Evolutionary conservation across 2,113 vertebrate genomes (phyloP).

Genomic region (Halcyon senegalensis): DNA sequence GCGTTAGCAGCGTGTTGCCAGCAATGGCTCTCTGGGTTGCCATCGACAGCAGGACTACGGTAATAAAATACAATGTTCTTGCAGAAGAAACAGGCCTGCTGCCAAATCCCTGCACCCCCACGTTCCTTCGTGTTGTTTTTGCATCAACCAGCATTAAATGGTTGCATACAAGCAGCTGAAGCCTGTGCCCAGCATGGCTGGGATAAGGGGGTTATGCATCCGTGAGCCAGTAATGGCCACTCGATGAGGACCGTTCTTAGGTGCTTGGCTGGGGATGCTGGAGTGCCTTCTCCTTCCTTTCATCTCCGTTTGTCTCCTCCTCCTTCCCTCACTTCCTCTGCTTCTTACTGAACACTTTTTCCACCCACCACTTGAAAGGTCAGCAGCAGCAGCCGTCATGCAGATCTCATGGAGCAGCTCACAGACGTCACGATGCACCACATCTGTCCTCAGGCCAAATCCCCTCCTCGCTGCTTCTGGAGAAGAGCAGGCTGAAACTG

Average conservation of each 20-base stretch:
- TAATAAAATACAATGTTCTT: background rate
- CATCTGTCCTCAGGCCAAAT: background rate
- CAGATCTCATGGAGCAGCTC: background rate
- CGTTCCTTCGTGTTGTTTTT: fast-evolving
- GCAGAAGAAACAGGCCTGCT: background rate
- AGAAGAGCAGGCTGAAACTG: background rate
- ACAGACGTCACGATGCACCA: background rate
- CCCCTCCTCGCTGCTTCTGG: fast-evolving
- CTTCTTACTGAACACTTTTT: background rate
- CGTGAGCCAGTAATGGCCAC: fast-evolving
- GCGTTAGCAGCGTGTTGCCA: fast-evolving
- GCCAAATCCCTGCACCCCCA: background rate
- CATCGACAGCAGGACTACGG: fast-evolving
- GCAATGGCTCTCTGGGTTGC: background rate
- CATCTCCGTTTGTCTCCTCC: background rate
- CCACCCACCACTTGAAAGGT: background rate
- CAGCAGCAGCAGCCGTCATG: background rate
- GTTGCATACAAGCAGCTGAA: background rate
- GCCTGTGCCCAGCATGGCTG: too few relatives aligned
- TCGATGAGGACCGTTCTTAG: fast-evolving
- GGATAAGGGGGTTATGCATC: background rate
- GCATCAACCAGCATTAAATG: background rate
- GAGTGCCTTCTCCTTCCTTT: background rate
- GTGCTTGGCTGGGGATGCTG: background rate
- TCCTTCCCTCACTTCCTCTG: background rate